Conservation (phyloP, 2,888 invertebrate species). For the Blastobasis adustella region DNA sequence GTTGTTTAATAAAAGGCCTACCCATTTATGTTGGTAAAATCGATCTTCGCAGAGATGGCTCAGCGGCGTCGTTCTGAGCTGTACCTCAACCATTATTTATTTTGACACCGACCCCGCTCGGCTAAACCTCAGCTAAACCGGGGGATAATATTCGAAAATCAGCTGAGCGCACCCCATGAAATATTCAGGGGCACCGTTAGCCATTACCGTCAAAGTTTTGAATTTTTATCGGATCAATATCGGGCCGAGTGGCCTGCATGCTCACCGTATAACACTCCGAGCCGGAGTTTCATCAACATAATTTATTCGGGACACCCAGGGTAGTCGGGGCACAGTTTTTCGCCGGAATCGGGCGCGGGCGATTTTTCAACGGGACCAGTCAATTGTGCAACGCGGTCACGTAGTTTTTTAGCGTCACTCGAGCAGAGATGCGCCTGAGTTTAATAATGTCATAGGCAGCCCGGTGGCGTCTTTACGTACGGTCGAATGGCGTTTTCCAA, state of each 20-base stretch:
- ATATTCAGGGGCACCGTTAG: constrained; percentile 4
- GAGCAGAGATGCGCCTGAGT: constrained; percentile 60
- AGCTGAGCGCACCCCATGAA: constrained; percentile 5
- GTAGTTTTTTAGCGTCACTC: constrained; percentile 62
- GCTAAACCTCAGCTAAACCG: too few species aligned
- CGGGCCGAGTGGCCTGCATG: constrained; percentile 28
- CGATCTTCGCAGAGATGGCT: too few species aligned
- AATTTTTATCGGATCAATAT: constrained; percentile 41
- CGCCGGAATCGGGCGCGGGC: constrained; percentile 45
- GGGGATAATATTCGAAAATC: too few species aligned
- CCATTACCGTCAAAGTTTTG: constrained; percentile 23
- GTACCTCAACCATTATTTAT: too few species aligned
- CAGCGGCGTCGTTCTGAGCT: too few species aligned
- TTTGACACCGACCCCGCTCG: too few species aligned
- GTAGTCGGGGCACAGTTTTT: constrained; percentile 51
- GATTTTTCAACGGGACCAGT: constrained; percentile 49
- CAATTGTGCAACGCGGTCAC: constrained; percentile 61
- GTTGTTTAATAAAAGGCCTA: too few species aligned
- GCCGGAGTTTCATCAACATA: constrained; percentile 65
- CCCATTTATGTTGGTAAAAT: too few species aligned
- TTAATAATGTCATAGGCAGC: constrained; percentile 63
- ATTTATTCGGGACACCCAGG: constrained; percentile 62
- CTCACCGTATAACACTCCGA: constrained; percentile 41
- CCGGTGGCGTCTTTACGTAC: constrained; percentile 20
- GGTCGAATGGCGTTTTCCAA: constrained; percentile 24